phyloP scores from a whole-genome alignment of 2,888 invertebrate species.

The Calameuta filiformis region DNA sequence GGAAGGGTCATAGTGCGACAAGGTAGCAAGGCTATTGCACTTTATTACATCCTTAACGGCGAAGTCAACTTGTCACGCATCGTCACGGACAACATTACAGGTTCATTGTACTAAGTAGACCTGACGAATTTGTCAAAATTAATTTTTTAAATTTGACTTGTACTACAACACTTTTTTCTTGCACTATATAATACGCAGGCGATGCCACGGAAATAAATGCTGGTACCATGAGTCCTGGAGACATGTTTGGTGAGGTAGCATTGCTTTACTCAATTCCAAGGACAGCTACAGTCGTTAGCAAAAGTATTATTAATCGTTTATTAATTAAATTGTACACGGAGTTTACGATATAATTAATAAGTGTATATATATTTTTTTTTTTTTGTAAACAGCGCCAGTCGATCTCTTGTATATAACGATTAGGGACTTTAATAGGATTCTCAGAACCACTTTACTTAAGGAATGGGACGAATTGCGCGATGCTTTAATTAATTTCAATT shows the following conservation, averaged over 20 bases:
- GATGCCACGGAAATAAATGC: conserved; percentile 59
- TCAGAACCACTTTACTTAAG: conserved; percentile 71
- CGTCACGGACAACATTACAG: conserved; percentile 67
- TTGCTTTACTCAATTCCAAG: conserved; percentile 72
- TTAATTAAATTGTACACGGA: background rate
- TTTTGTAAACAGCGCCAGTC: conserved; percentile 65
- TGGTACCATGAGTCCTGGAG: conserved; percentile 70
- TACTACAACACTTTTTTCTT: background rate
- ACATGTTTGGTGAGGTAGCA: conserved; percentile 77
- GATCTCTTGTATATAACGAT: conserved; percentile 74
- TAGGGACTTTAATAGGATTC: conserved; percentile 72
- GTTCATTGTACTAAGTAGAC: conserved; percentile 20
- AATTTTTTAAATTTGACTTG: background rate
- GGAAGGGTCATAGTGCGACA: conserved; percentile 73
- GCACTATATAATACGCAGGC: conserved; percentile 29
- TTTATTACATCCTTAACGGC: conserved; percentile 76
- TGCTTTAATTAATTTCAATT: conserved; percentile 73
- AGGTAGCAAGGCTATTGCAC: conserved; percentile 70
- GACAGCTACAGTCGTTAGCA: conserved; percentile 72
- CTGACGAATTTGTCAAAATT: no score
- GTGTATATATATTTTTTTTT: background rate
- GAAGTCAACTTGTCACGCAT: conserved; percentile 69
- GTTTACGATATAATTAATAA: background rate
- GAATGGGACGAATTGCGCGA: conserved; percentile 73
- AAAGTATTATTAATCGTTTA: conserved; percentile 39